Base-by-base conservation (phyloP, 1,140 invertebrate species). In the Belonocnema kinseyi region DNA sequence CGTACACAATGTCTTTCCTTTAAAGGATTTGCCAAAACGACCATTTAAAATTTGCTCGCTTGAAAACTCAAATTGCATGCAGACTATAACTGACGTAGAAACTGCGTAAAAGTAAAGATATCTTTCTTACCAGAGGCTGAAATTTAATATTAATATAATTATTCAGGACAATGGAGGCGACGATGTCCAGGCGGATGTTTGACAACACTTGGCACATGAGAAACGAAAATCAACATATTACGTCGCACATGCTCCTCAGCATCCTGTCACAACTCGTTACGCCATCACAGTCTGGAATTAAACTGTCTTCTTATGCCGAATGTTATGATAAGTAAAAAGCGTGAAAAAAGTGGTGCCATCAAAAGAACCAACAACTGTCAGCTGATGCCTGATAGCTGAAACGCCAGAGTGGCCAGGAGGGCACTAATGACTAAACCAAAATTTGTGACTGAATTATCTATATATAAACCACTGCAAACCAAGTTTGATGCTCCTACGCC, bases 291-390 rank as follows among this genome's bases (percentile, higher is more conserved):
- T 52, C 50, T 50, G 46, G n/a, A 58, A 70, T 33, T 74, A 51
- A 54, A 70, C 72, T 77, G 16, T 40, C 50, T 53, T 40, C 50
- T 53, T 50, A 19, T n/a, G 46, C 52, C n/a, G 54, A 52, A 61
- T 82, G 72, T 85, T 81, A 81, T 78, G 66, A 77, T 77, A 80
- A 82, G 51, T 46, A 46, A 46, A 33, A 46, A 46, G 40, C 40
- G 40, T 10, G 40, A 56, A 70, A 72, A 79, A 79, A 72, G 79
- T 78, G 71, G 79, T 78, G 71, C 80, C 82, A 83, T 82, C 78
- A 76, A 80, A 82, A 76, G 71, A 74, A 84, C 84, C 77, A 84
- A 79, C 85, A 46, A 46, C 4, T 11, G 10, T 46, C 40, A 46
- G 40, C 40, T 85, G 82, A 85, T 83, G 79, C 17, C 26, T 33